Evolutionary conservation across 1,140 invertebrate species (phyloP), one percentile per base, ranked within the genome.

Genomic region (Gonatopus flavifemur): DNA sequence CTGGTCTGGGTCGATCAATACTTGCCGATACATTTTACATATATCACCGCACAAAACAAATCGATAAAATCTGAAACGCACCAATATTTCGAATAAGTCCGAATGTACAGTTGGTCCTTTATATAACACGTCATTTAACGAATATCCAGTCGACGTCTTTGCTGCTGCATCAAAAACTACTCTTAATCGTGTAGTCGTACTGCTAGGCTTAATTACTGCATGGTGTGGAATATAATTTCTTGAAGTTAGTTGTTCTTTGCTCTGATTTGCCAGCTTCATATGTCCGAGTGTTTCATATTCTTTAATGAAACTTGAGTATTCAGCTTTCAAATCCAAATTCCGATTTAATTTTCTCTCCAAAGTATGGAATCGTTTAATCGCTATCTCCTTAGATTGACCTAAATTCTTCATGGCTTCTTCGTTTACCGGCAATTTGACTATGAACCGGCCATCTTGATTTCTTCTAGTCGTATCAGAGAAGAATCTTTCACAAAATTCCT

Each of bases 81-180:
- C 0, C 5, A 36, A 2, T 3, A 25, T n/a, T 1, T 33, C 2
- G 1, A 35, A 6, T 2, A 45, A 22, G 1, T 24, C 43, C 8
- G 13, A 10, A 7, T 24, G n/a, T 18, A 25, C 5, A 1, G 21
- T 24, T 1, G 32, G 30, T 22, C 32, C 43, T 0, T 24, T 15
- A 13, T 22, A 22, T 1, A 45, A 12, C 1, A 35, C 3, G 10
- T 45, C 7, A 2, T 45, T 45, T 9, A 45, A 13, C 0, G 43
- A 16, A 1, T 9, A 3, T 20, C 30, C 43, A 2, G 43, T 21
- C n/a, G 43, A 21, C 0, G 32, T 31, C 30, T 1, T 2, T 9
- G 13, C 18, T 12, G 41, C 30, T 0, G 15, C 28, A 8, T 76
- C 63, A 53, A 69, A 73, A 1, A 76, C 73, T 4, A 67, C 53